Conservation (phyloP, 1,140 invertebrate genomes). For the Sinella curviseta region DNA sequence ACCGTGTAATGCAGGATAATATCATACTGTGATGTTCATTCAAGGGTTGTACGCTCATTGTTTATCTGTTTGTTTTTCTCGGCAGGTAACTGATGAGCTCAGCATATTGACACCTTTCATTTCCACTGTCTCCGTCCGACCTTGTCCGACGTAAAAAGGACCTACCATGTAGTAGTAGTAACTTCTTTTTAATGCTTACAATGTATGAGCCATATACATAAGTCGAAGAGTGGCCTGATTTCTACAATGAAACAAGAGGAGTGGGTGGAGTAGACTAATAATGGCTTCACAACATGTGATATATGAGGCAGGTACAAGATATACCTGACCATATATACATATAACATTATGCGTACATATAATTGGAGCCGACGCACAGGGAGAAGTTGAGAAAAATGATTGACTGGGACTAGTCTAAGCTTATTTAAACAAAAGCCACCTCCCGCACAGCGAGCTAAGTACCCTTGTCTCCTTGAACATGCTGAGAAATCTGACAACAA, state of each 20-base stretch:
- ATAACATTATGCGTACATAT: no score
- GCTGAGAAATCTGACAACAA: constrained; percentile 29
- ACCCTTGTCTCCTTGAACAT: constrained; percentile 23
- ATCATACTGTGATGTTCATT: neutral
- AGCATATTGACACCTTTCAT: constrained; percentile 1
- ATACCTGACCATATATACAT: neutral
- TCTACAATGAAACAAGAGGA: constrained; percentile 1
- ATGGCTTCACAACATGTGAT: constrained; percentile 18
- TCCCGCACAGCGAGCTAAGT: neutral
- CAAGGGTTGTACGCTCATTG: neutral
- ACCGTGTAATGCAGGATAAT: neutral
- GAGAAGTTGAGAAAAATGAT: constrained; percentile 6
- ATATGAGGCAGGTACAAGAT: neutral
- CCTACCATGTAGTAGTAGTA: neutral
- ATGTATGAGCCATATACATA: neutral
- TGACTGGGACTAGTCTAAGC: constrained; percentile 3
- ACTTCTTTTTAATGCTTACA: neutral
- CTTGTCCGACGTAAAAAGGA: neutral
- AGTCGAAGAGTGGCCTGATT: neutral
- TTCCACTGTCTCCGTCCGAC: constrained; percentile 20
- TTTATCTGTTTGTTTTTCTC: constrained; percentile 16
- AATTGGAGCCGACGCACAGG: neutral
- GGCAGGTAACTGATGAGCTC: neutral
- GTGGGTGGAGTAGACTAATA: constrained; percentile 22
- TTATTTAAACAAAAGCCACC: constrained; percentile 12